Evolutionary conservation across 2,113 vertebrate species (phyloP).

Genomic region (Alethe castanea): DNA sequence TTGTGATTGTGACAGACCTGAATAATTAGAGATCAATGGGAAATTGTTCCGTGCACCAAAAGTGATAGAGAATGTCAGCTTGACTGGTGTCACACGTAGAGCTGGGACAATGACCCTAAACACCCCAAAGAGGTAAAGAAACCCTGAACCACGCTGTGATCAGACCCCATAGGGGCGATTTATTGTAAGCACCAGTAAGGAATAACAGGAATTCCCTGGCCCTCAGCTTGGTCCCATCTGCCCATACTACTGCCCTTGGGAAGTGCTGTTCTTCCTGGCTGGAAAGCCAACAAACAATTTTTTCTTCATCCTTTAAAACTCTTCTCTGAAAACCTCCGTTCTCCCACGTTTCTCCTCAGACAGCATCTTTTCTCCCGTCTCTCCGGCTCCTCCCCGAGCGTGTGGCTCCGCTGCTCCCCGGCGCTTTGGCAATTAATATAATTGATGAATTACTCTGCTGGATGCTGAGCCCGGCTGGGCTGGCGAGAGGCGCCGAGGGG

Average conservation of each 20-base stretch:
- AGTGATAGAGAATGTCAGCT: not conserved
- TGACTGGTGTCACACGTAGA: not conserved
- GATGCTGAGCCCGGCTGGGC: not conserved
- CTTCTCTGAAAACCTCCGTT: not conserved
- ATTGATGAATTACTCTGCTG: constrained; percentile 71
- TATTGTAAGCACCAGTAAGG: not conserved
- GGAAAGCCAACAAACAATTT: not conserved
- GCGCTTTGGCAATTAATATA: constrained; percentile 56
- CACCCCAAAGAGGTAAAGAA: not conserved
- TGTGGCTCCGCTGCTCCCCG: rapidly evolving
- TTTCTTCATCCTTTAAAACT: not conserved
- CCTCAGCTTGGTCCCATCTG: rapidly evolving
- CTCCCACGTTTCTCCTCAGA: rapidly evolving
- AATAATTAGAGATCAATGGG: no score
- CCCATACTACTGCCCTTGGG: not conserved
- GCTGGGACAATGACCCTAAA: not conserved
- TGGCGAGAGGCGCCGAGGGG: not conserved
- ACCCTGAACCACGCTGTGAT: not conserved
- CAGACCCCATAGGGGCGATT: not conserved
- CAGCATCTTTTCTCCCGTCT: rapidly evolving
- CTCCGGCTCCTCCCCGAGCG: rapidly evolving
- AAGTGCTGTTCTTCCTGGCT: rapidly evolving
- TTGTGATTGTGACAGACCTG: not conserved
- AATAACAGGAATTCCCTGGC: not conserved
- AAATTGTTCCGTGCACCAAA: not conserved